Conservation (phyloP, 37 sponge, comb jelly and placozoan genomes). For the Chondrilla cf. caribensis region DNA sequence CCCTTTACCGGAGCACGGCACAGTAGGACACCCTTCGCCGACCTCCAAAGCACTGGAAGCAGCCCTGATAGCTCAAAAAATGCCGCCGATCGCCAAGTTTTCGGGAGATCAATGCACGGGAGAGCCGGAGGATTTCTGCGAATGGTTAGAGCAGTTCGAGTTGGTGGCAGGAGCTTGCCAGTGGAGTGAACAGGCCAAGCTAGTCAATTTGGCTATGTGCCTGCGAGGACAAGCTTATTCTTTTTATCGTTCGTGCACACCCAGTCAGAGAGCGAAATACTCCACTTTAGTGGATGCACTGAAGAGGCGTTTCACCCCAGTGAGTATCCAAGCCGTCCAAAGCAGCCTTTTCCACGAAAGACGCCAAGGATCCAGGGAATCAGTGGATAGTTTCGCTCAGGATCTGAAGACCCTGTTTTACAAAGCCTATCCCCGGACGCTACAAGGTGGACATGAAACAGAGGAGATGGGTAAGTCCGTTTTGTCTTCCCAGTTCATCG, state of each 20-base stretch:
- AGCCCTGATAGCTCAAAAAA: conserved; percentile 8
- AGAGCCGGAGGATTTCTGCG: conserved; percentile 39
- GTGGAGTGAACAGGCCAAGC: conserved; percentile 37
- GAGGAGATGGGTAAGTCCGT: conserved; percentile 32
- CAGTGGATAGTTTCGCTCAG: conserved; percentile 50
- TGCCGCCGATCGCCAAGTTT: conserved; percentile 49
- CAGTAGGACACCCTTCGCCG: no score
- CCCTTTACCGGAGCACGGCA: no score
- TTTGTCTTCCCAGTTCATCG: conserved; percentile 46
- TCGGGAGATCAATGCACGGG: conserved; percentile 20
- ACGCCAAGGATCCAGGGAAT: conserved; percentile 31
- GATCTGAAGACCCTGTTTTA: conserved; percentile 35
- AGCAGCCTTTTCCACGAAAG: conserved; percentile 44
- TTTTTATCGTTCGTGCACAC: conserved; percentile 53
- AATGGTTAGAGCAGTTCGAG: conserved; percentile 60
- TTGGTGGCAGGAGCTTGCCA: conserved; percentile 19
- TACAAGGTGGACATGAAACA: conserved; percentile 9
- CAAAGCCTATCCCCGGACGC: conserved; percentile 27
- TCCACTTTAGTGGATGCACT: conserved; percentile 30
- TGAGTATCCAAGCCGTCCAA: conserved; percentile 30
- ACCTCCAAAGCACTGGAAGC: no score
- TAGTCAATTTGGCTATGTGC: conserved; percentile 36
- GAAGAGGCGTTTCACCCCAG: conserved; percentile 44
- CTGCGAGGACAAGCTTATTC: conserved; percentile 38
- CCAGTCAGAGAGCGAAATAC: conserved; percentile 30